phyloP scores from a whole-genome alignment of 2,797 vertebrate species.

The Sebastes hubbsi region DNA sequence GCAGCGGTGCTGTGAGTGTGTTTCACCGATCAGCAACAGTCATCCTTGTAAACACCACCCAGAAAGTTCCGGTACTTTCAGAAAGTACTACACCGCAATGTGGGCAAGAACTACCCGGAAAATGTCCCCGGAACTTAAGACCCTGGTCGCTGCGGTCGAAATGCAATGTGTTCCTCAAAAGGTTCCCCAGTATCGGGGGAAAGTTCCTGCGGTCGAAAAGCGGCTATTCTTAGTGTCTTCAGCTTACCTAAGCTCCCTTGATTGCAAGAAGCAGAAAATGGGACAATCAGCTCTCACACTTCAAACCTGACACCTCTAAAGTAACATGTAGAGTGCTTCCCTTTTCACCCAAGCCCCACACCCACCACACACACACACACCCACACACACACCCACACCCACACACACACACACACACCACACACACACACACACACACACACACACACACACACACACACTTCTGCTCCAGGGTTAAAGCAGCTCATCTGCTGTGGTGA shows the following conservation, averaged over 20 bases:
- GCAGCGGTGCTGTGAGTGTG: too few relatives aligned
- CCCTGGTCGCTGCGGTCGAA: not conserved
- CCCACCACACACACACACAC: slow-evolving; percentile 9
- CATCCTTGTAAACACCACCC: too few relatives aligned
- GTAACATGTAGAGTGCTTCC: slow-evolving; percentile 19
- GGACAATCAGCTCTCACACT: slow-evolving; percentile 21
- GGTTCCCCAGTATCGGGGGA: not conserved
- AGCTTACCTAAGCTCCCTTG: not conserved
- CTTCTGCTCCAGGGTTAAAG: slow-evolving; percentile 40
- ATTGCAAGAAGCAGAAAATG: slow-evolving; percentile 21
- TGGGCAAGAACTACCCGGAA: not conserved
- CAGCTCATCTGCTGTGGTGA: slow-evolving; percentile 35
- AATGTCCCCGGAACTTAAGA: not conserved
- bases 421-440: not conserved
- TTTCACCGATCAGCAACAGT: too few relatives aligned
- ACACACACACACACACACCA: slow-evolving; percentile 9
- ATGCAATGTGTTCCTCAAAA: not conserved
- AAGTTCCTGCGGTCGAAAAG: not conserved
- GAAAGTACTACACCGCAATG: not conserved
- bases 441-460: not conserved
- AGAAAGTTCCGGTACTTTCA: not conserved
- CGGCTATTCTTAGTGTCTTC: not conserved
- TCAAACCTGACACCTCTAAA: slow-evolving; percentile 41
- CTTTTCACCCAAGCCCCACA: slow-evolving; percentile 16
- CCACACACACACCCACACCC: slow-evolving; percentile 1